phyloP scores from a whole-genome alignment of 1,140 invertebrate species.

The Thrips palmi region DNA sequence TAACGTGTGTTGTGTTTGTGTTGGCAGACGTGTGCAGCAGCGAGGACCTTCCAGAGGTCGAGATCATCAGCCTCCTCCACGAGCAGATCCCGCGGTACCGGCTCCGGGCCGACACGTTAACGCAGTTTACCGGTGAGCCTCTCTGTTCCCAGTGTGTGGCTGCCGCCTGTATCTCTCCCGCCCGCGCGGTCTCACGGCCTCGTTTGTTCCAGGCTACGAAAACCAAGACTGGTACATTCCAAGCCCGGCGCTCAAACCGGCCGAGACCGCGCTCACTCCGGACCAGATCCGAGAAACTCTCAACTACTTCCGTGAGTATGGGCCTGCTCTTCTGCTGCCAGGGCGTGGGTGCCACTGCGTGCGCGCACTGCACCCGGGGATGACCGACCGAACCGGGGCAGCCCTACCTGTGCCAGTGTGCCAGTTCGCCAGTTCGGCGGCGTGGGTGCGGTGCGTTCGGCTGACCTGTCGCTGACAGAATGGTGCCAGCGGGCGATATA shows the following conservation, averaged over 20 bases:
- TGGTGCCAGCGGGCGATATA: no score
- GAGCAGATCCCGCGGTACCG: constrained; percentile 90
- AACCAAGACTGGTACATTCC: constrained; percentile 90
- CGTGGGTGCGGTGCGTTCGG: no score
- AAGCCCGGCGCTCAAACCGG: constrained; percentile 53
- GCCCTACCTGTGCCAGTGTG: no score
- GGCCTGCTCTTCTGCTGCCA: constrained; percentile 7
- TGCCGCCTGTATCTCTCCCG: neutral
- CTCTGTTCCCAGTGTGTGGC: no score
- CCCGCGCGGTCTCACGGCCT: neutral
- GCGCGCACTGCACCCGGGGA: no score
- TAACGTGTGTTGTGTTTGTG: constrained; percentile 23
- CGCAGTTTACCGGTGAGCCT: constrained; percentile 79
- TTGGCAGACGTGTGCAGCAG: constrained; percentile 73
- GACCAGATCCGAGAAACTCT: constrained; percentile 90
- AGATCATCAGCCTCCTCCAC: constrained; percentile 84
- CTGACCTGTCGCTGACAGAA: no score
- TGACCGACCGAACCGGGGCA: no score
- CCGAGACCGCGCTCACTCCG: constrained; percentile 68
- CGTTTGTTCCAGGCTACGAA: constrained; percentile 58
- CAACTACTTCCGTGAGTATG: constrained; percentile 90
- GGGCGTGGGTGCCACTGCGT: neutral
- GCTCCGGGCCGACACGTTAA: constrained; percentile 80
- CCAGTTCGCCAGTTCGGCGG: no score
- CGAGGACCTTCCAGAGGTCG: constrained; percentile 75